A percentile compares a stretch with the other conserved stretches of the same genome.
Evolutionary conservation across 2,797 vertebrate genomes (phyloP).

Genomic region (Melanotaenia trifasciata): DNA sequence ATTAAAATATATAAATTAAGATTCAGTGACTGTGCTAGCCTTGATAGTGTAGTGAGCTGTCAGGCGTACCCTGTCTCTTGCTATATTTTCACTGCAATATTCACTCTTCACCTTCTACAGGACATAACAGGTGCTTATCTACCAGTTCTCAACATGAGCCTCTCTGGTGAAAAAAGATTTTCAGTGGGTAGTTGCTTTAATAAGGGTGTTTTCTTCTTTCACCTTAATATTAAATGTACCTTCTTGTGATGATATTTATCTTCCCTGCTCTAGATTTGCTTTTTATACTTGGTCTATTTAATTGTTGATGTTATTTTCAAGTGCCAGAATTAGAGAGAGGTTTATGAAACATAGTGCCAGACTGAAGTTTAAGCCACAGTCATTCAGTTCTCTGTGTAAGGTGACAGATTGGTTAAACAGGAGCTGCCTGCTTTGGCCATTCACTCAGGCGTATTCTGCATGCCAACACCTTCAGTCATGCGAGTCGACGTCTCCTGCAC

Average conservation of each 20-base stretch:
- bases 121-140: background rate
- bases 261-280: background rate
- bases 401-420: slow-evolving; percentile 45
- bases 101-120: background rate
- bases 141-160: background rate
- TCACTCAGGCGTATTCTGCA: slow-evolving; percentile 24
- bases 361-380: slow-evolving; percentile 14
- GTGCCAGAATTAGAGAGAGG: background rate
- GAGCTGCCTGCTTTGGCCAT: slow-evolving; percentile 20
- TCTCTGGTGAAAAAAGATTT: background rate
- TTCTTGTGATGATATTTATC: too few species aligned
- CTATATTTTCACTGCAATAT: background rate
- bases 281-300: background rate
- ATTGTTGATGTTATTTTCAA: background rate
- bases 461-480: slow-evolving; percentile 26
- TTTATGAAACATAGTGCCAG: background rate
- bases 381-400: slow-evolving; percentile 3
- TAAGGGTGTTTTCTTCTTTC: background rate
- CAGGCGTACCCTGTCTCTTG: background rate
- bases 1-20: background rate
- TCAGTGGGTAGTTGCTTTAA: background rate
- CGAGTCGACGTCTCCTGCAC: slow-evolving; percentile 18
- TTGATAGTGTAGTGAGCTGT: background rate
- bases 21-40: background rate
- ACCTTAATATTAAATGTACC: background rate